phyloP scores from a whole-genome alignment of 2,113 vertebrate genomes.

The Hemichromis elongatus region DNA sequence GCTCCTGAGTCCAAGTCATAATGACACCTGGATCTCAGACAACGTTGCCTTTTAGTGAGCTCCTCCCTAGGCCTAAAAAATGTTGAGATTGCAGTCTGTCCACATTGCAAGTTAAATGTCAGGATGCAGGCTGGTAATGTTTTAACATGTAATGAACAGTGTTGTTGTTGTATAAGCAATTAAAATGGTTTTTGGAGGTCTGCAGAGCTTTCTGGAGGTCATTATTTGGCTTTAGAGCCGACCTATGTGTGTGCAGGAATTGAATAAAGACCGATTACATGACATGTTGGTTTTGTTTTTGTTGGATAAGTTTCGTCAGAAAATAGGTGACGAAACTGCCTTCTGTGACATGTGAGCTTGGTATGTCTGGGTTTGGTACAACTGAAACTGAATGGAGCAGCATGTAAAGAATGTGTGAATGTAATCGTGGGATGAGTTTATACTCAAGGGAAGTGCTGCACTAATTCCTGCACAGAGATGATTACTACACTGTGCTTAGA shows the following conservation, averaged over 20 bases:
- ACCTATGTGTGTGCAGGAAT: background rate
- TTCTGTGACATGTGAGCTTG: conserved; percentile 15
- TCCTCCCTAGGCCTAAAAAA: conserved; percentile 56
- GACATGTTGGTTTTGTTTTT: background rate
- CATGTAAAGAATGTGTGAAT: conserved; percentile 57
- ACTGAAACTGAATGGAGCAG: conserved; percentile 43
- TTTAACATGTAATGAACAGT: background rate
- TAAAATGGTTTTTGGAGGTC: background rate
- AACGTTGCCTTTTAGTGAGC: conserved; percentile 50
- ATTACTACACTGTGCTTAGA: background rate
- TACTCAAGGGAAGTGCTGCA: background rate
- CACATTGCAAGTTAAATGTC: conserved; percentile 60
- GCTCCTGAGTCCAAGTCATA: conserved; percentile 32
- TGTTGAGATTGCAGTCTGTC: conserved; percentile 78
- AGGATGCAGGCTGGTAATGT: conserved; percentile 25
- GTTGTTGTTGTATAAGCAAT: background rate
- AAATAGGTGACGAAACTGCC: background rate
- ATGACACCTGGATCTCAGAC: conserved; percentile 8
- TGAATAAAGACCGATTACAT: background rate
- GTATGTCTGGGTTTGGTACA: conserved; percentile 26
- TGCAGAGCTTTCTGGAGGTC: background rate
- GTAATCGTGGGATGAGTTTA: conserved; percentile 61
- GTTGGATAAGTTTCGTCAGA: background rate
- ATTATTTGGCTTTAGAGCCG: background rate
- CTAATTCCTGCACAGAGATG: conserved; percentile 4